Evolutionary conservation across 2,797 vertebrate genomes (phyloP), one percentile per base, ranked within the genome.

Genomic region (Lutjanus argentimaculatus): DNA sequence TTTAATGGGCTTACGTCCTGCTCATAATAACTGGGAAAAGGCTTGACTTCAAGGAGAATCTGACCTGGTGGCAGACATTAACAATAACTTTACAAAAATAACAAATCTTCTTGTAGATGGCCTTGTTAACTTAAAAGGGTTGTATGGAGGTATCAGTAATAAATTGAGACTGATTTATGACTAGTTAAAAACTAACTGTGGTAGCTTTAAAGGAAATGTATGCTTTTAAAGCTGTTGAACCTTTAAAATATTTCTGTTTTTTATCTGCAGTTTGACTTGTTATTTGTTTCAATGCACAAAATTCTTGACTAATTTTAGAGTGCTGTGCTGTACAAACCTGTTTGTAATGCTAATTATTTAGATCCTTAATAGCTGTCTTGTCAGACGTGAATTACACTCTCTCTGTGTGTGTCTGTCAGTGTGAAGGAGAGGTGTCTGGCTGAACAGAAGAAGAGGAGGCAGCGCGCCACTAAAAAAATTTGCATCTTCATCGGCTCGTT

Each of bases 401-500:
- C 25, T 25, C 2, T 43, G 2, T 69, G 8, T 73, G 9, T 17
- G 22, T 69, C 49, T 45, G 21, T 67, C 92, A 97, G 96, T 88
- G 94, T 96, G 71, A 95, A 96, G 91, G 95, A 96, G 91, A 93
- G 94, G 53, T 97, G 96, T 82, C 91, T 97, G 12, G 86, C 90
- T 2, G 95, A 97, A 74, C 96, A 96, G 93, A 97, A 94, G 87
- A 93, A 92, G 85, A 94, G 94, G 72, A 83, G 90, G 75, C 95
- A 89, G 76, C 86, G 95, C 0, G 97, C 96, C 52, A 93, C 94
- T 6, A 96, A 96, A 89, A 97, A 97, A 88, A 97, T 96, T 67
- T 93, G 95, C 92, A 87, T 96, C 93, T 97, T 97, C 92, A 97
- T 96, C 56, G 95, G 96, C 19, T 96, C 97, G 1, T 97, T 97